phyloP scores from a whole-genome alignment of 2,888 invertebrate species.

The Tetanocera ferruginea region DNA sequence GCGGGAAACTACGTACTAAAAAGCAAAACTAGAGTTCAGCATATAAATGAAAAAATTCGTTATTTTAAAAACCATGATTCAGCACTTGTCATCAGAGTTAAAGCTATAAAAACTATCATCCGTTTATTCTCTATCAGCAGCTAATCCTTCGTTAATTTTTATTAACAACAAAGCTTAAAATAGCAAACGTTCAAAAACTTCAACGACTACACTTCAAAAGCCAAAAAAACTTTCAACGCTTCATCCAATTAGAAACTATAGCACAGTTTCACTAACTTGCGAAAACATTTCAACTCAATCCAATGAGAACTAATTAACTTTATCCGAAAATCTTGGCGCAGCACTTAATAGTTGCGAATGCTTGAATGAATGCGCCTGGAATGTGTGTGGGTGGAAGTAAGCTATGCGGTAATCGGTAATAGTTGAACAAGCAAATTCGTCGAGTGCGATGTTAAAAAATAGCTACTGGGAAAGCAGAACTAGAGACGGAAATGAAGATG shows the following conservation, averaged over 20 bases:
- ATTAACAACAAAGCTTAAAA: constrained; percentile 8
- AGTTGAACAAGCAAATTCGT: too few species aligned
- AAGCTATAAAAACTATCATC: too few species aligned
- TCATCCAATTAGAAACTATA: constrained; percentile 15
- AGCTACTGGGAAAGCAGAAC: background rate
- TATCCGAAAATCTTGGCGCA: constrained; percentile 64
- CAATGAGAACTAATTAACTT: constrained; percentile 66
- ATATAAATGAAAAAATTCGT: too few species aligned
- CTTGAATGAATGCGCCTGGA: constrained; percentile 31
- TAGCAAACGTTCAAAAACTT: background rate
- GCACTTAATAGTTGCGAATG: constrained; percentile 44
- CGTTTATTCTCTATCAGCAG: too few species aligned
- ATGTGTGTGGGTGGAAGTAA: background rate
- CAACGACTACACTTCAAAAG: background rate
- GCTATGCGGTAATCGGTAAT: background rate
- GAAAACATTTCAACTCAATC: constrained; percentile 47
- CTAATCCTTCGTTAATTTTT: background rate
- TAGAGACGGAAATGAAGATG: constrained; percentile 33
- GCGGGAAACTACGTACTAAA: too few species aligned
- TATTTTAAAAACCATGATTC: too few species aligned
- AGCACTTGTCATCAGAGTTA: too few species aligned
- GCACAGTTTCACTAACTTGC: background rate
- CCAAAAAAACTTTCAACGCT: background rate
- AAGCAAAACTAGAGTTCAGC: too few species aligned
- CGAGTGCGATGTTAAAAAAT: too few species aligned